phyloP scores from a whole-genome alignment of 2,113 vertebrate species.

The Delphinapterus leucas region DNA sequence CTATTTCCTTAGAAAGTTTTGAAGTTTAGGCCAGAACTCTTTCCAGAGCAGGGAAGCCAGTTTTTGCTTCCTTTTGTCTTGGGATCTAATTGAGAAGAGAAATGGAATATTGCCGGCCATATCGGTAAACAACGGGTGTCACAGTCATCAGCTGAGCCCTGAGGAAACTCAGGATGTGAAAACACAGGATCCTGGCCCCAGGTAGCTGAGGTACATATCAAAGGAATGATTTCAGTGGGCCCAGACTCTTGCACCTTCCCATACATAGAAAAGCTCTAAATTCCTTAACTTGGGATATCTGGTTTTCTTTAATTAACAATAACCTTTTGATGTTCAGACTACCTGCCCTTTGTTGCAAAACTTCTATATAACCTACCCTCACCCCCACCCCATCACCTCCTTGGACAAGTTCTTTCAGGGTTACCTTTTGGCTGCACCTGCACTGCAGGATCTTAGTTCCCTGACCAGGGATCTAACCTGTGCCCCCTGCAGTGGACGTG shows the following conservation, averaged over 20 bases:
- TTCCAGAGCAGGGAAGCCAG: not conserved
- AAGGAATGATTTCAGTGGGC: fast-evolving
- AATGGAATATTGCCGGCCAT: not conserved
- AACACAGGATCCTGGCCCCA: not conserved
- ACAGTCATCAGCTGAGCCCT: not conserved
- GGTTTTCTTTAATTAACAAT: too few species aligned
- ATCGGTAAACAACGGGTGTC: not conserved
- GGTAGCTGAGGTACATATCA: not conserved
- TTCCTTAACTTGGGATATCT: too few species aligned
- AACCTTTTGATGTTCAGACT: too few species aligned
- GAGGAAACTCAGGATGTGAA: not conserved
- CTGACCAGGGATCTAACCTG: too few species aligned
- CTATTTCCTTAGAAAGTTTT: not conserved
- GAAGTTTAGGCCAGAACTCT: not conserved
- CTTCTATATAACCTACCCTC: too few species aligned
- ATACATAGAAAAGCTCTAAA: too few species aligned
- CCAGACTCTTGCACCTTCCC: not conserved
- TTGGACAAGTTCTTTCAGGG: too few species aligned
- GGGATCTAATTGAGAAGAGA: not conserved
- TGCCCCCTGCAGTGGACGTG: too few species aligned
- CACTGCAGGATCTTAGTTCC: too few species aligned
- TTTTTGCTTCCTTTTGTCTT: not conserved
- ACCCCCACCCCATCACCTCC: too few species aligned
- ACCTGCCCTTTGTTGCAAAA: too few species aligned
- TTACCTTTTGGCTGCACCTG: too few species aligned